Evolutionary conservation across 2,888 invertebrate species (phyloP).

Genomic region (Lamellibrachia satsuma): DNA sequence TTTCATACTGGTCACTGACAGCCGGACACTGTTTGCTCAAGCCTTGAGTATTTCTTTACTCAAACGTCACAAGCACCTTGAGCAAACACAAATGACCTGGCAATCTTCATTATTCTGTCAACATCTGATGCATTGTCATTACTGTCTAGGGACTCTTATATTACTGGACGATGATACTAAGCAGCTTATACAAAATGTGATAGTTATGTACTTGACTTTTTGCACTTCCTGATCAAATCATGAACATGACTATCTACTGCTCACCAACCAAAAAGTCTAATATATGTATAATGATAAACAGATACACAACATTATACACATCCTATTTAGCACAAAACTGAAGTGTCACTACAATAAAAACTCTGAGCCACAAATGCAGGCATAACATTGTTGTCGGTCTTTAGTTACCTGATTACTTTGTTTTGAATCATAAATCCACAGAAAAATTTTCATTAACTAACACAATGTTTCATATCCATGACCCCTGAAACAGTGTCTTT

Average conservation of each 20-base stretch:
- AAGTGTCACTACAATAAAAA: not conserved
- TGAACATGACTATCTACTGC: not conserved
- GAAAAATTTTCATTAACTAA: no score
- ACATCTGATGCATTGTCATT: not conserved
- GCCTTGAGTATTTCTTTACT: constrained; percentile 1
- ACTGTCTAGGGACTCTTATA: not conserved
- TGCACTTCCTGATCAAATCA: not conserved
- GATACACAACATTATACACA: no score
- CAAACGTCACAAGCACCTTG: constrained; percentile 12
- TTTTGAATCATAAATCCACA: no score
- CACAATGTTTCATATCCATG: no score
- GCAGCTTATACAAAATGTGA: not conserved
- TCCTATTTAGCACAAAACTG: not conserved
- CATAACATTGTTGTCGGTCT: no score
- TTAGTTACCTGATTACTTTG: no score
- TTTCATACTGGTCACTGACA: not conserved
- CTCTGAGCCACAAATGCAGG: no score
- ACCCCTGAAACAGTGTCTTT: no score
- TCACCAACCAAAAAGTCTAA: not conserved
- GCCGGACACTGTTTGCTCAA: constrained; percentile 10
- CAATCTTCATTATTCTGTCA: not conserved
- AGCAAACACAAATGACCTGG: not conserved
- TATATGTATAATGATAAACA: no score
- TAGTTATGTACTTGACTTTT: not conserved
- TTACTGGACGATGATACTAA: not conserved